Evolutionary conservation across 2,113 vertebrate genomes (phyloP).

Genomic region (Phylloscopus trochiloides): DNA sequence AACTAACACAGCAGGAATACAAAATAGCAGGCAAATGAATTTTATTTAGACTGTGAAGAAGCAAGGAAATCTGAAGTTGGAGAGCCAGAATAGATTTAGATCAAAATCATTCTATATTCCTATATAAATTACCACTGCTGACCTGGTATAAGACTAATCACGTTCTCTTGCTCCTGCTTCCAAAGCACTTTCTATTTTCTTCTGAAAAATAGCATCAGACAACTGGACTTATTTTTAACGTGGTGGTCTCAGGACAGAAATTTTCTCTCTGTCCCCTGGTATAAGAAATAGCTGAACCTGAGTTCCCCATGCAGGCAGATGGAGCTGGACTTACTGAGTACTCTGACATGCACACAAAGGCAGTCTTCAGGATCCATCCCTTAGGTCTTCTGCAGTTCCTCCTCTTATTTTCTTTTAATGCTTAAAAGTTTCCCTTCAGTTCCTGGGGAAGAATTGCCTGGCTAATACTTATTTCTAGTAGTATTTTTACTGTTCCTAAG

Average conservation of each 20-base stretch:
- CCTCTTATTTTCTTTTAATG: not conserved
- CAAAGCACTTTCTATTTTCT: not conserved
- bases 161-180: not conserved
- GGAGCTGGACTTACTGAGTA: not conserved
- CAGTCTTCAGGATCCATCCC: not conserved
- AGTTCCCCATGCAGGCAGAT: not conserved
- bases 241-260: not conserved
- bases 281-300: not conserved
- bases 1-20: not conserved
- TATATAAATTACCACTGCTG: not conserved
- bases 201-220: not conserved
- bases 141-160: not conserved
- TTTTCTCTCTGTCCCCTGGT: not conserved
- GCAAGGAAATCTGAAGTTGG: not conserved
- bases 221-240: not conserved
- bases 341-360: not conserved
- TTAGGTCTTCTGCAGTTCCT: not conserved
- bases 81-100: not conserved
- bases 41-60: not conserved
- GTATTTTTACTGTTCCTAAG: not conserved
- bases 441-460: not conserved
- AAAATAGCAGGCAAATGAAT: not conserved
- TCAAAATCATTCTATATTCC: not conserved
- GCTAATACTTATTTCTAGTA: not conserved
- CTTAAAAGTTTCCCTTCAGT: not conserved